phyloP scores from a whole-genome alignment of 2,113 vertebrate genomes.

The Mustelus asterias region DNA sequence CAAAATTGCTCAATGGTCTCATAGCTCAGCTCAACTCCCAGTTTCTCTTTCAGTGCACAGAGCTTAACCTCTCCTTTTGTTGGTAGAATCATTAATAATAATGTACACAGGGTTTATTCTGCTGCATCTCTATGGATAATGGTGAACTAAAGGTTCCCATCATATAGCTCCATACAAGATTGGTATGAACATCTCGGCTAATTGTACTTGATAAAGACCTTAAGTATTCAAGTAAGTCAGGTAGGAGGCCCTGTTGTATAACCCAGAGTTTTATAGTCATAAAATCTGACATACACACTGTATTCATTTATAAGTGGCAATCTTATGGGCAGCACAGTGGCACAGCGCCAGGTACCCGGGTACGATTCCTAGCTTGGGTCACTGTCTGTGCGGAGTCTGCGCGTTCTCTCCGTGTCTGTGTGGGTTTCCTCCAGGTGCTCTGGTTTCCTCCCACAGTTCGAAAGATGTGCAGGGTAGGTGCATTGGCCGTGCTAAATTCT shows the following conservation, averaged over 20 bases:
- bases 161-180: background rate
- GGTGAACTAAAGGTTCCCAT: background rate
- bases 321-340: too few species aligned
- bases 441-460: too few species aligned
- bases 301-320: background rate
- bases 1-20: background rate
- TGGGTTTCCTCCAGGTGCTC: too few species aligned
- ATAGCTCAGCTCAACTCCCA: background rate
- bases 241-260: background rate
- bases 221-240: background rate
- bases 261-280: background rate
- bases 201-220: background rate
- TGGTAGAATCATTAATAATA: constrained; percentile 1
- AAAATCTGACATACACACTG: background rate
- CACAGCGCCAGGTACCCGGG: too few species aligned
- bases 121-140: background rate
- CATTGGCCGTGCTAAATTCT: too few species aligned
- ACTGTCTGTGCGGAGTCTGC: too few species aligned
- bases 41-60: background rate
- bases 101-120: background rate
- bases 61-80: background rate
- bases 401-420: too few species aligned
- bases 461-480: too few species aligned
- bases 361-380: too few species aligned
- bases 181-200: background rate